A percentile compares a stretch with the other conserved stretches of the same genome.
Conservation (phyloP, 2,888 invertebrate species). For the Melieria crassipennis region DNA sequence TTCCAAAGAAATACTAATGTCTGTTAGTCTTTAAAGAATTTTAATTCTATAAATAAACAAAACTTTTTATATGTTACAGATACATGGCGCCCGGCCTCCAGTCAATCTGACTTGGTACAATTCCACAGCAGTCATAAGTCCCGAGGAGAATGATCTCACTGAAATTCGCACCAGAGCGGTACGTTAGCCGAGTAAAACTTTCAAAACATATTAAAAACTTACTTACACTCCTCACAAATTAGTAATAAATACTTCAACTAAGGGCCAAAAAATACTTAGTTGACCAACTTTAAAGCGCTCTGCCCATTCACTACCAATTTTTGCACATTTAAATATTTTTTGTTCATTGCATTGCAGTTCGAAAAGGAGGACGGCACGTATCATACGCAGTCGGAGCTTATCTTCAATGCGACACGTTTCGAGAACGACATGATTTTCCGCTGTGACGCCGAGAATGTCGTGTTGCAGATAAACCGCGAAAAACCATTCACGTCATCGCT, state of each 20-base stretch:
- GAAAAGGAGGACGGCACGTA: constrained; percentile 76
- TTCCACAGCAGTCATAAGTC: constrained; percentile 68
- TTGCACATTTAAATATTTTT: background rate
- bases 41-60: too few relatives aligned
- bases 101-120: constrained; percentile 89
- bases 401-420: constrained; percentile 82
- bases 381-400: constrained; percentile 80
- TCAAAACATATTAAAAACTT: background rate
- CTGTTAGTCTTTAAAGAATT: background rate
- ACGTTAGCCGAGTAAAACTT: constrained; percentile 53
- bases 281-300: too few relatives aligned
- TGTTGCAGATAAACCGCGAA: constrained; percentile 77
- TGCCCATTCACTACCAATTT: background rate
- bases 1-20: background rate
- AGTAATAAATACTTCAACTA: too few relatives aligned
- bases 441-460: constrained; percentile 85
- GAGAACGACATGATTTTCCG: constrained; percentile 83
- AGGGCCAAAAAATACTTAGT: too few relatives aligned
- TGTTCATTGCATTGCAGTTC: constrained; percentile 64
- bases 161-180: constrained; percentile 67
- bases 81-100: constrained; percentile 83
- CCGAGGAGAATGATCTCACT: constrained; percentile 57
- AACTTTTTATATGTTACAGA: constrained; percentile 55
- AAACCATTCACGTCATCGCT: constrained; percentile 78
- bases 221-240: too few relatives aligned